Evolutionary conservation across 2,888 invertebrate genomes (phyloP).

Genomic region (Heliconius sara): DNA sequence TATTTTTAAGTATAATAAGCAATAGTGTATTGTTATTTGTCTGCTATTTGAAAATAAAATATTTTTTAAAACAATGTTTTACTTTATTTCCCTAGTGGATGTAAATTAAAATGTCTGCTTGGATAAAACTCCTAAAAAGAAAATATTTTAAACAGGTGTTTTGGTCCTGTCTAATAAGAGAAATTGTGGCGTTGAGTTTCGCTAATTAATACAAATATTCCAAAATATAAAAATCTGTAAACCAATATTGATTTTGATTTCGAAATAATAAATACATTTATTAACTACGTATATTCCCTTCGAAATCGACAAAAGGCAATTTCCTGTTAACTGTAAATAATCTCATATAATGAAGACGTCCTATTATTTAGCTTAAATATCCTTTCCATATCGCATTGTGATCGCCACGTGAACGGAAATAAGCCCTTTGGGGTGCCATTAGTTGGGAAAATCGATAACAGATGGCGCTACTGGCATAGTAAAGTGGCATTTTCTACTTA

Average conservation of each 20-base stretch:
- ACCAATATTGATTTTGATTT: neutral
- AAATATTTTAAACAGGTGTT: neutral
- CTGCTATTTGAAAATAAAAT: constrained; percentile 8
- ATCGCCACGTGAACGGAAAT: constrained; percentile 79
- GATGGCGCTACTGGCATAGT: constrained; percentile 63
- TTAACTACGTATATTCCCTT: constrained; percentile 26
- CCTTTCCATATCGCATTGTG: constrained; percentile 65
- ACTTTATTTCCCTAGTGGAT: neutral
- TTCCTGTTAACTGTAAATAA: constrained; percentile 75
- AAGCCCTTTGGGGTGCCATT: constrained; percentile 58
- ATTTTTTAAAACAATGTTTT: constrained; percentile 1
- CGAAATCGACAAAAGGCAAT: constrained; percentile 66
- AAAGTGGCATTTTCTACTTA: neutral
- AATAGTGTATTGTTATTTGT: neutral
- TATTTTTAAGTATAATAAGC: constrained; percentile 38
- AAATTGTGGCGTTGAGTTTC: neutral
- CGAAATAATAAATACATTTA: constrained; percentile 5
- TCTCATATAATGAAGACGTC: constrained; percentile 66
- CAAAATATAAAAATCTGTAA: neutral
- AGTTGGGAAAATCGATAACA: constrained; percentile 51
- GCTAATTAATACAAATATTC: neutral
- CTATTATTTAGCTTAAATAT: constrained; percentile 64
- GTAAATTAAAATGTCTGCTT: too few relatives aligned
- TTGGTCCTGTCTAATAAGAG: neutral
- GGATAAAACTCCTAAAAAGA: too few relatives aligned